Percentiles rank a stretch among this genome's conserved stretches.
phyloP scores from a whole-genome alignment of 2,888 invertebrate species.

The Pomacea canaliculata region DNA sequence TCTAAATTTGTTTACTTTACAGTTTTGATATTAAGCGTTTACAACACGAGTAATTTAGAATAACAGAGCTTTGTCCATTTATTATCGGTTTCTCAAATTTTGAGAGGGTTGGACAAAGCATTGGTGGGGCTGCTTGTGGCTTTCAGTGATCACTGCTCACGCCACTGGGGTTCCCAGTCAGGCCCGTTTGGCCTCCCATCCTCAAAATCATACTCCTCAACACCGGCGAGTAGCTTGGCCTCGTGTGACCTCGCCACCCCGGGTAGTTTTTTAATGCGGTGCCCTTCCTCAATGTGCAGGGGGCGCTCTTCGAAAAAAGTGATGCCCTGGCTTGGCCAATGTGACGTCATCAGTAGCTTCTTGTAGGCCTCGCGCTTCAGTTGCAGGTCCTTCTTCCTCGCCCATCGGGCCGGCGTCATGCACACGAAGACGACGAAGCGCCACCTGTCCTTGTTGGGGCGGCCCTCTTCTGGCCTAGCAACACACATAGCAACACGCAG shows the following conservation, averaged over 20 bases:
- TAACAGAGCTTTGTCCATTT: too few species aligned
- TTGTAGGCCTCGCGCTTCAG: constrained; percentile 49
- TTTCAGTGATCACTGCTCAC: too few species aligned
- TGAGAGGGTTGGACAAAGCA: too few species aligned
- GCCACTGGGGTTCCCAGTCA: constrained; percentile 13
- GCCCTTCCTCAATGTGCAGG: neutral
- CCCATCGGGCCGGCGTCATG: constrained; percentile 62
- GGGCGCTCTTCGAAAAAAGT: constrained; percentile 31
- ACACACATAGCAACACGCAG: neutral
- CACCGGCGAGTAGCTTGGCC: constrained; percentile 34
- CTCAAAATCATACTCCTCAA: constrained; percentile 25
- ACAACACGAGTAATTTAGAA: too few species aligned
- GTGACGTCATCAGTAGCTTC: constrained; percentile 45
- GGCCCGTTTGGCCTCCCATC: constrained; percentile 23
- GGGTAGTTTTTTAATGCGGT: constrained; percentile 33
- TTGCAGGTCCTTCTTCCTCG: constrained; percentile 42
- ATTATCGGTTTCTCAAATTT: too few species aligned
- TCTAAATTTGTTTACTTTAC: too few species aligned
- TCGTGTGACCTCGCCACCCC: constrained; percentile 34
- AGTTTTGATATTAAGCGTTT: too few species aligned
- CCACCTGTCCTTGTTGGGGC: constrained; percentile 53
- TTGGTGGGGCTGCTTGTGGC: too few species aligned
- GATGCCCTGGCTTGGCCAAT: constrained; percentile 56
- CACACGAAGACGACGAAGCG: constrained; percentile 58
- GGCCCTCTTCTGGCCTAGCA: constrained; percentile 45